These are phyloP conservation scores for Megalurothrips usitatus DNA, from an alignment of 2,888 invertebrate genomes.

Conservation along the genomic window DNA sequence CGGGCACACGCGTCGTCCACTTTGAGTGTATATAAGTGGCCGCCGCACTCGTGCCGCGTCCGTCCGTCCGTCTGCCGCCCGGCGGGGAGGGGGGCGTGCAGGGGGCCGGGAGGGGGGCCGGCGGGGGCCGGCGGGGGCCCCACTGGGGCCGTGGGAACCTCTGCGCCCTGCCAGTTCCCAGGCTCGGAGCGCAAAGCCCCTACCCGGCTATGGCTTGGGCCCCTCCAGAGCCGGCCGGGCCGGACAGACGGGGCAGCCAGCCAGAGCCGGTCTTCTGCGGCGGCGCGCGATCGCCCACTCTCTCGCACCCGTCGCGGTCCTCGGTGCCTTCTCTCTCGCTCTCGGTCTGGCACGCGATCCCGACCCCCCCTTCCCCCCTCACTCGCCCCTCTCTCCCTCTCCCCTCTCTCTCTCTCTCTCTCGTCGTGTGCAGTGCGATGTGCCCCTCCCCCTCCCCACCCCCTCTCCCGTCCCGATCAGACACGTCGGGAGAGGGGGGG, in stretches of 20 bases:
- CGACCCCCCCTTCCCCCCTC: conserved; percentile 3
- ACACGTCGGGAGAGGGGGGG: not conserved
- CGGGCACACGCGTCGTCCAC: conserved; percentile 20
- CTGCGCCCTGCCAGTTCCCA: conserved; percentile 15
- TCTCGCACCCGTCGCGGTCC: not conserved
- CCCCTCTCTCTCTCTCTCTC: not conserved
- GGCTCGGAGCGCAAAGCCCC: conserved; percentile 14
- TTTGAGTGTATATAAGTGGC: conserved; percentile 26
- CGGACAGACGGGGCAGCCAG: not conserved
- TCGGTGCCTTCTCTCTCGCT: not conserved
- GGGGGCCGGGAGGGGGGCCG: not conserved
- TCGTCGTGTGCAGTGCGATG: not conserved
- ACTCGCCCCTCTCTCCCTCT: not conserved
- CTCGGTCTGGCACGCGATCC: conserved; percentile 14
- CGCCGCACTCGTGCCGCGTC: conserved; percentile 14
- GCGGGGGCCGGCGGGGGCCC: not conserved
- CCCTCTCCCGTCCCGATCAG: not conserved
- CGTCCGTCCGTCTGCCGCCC: not conserved
- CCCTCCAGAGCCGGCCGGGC: not conserved
- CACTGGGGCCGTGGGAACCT: conserved; percentile 23
- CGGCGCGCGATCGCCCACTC: not conserved
- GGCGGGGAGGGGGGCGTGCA: not conserved
- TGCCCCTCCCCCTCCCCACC: not conserved
- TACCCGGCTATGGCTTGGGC: not conserved
- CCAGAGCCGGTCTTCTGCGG: not conserved